Evolutionary conservation across 2,797 vertebrate genomes (phyloP).

Genomic region (Carcharodon carcharias): DNA sequence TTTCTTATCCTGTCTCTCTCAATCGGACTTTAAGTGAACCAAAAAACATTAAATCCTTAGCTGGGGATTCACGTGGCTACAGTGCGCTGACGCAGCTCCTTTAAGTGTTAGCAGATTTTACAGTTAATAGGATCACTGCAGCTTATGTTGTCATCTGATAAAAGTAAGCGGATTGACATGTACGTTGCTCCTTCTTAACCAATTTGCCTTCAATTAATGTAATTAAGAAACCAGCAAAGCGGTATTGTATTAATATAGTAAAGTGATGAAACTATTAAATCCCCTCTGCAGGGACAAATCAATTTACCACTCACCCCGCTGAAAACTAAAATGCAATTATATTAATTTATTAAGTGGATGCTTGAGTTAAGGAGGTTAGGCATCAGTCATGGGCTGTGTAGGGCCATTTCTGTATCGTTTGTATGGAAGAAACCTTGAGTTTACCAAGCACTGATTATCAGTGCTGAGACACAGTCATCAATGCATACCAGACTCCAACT

Average conservation of each 20-base stretch:
- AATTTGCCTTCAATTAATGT: constrained; percentile 76
- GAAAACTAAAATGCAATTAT: constrained; percentile 50
- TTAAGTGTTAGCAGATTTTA: constrained; percentile 76
- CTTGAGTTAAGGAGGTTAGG: constrained; percentile 40
- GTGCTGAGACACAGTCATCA: no score
- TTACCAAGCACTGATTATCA: background rate
- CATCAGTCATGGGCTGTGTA: background rate
- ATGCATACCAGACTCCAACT: background rate
- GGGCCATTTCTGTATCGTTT: background rate
- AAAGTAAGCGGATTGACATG: constrained; percentile 78
- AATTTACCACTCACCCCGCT: constrained; percentile 13
- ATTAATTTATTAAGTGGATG: constrained; percentile 50
- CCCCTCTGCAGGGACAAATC: constrained; percentile 33
- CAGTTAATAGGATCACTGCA: constrained; percentile 76
- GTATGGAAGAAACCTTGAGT: background rate
- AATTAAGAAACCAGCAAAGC: constrained; percentile 69
- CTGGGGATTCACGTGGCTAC: constrained; percentile 47
- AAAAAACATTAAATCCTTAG: constrained; percentile 45
- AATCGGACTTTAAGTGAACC: constrained; percentile 48
- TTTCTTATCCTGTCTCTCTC: constrained; percentile 29
- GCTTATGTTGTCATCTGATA: constrained; percentile 85
- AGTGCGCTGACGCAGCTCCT: constrained; percentile 76
- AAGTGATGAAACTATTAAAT: constrained; percentile 67
- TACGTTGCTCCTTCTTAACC: constrained; percentile 72
- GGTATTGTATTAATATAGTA: constrained; percentile 72